Evolutionary conservation across 2,888 invertebrate species (phyloP).

Genomic region (Lagria hirta): DNA sequence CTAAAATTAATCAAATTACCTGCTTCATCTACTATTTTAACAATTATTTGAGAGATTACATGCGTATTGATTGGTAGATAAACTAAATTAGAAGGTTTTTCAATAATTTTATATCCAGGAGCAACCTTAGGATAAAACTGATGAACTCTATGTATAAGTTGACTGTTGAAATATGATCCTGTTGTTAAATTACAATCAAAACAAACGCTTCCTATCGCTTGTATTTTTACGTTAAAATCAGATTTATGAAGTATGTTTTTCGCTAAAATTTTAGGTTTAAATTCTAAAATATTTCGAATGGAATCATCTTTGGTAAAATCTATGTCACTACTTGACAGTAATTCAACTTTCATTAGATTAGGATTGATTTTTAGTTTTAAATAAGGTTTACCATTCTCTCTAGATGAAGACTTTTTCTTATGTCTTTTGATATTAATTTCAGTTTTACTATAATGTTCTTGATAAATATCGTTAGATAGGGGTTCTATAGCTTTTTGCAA

Average conservation of each 20-base stretch:
- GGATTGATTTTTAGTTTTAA: no score
- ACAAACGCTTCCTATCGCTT: neutral
- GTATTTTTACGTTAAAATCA: neutral
- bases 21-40: no score
- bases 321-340: neutral
- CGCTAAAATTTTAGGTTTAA: neutral
- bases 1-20: no score
- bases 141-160: no score
- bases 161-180: no score
- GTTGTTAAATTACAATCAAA: slow-evolving; percentile 1
- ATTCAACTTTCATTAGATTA: no score
- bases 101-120: no score
- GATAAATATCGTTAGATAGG: slow-evolving; percentile 1
- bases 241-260: neutral
- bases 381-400: slow-evolving; percentile 1
- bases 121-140: no score
- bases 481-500: slow-evolving; percentile 1
- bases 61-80: no score
- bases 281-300: neutral
- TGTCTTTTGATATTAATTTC: neutral
- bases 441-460: neutral
- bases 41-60: no score
- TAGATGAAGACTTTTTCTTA: no score
- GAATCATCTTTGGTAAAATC: neutral
- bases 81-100: no score